These are phyloP conservation scores for Patella depressa DNA, from an alignment of 2,888 invertebrate species.

Conservation along the genomic window DNA sequence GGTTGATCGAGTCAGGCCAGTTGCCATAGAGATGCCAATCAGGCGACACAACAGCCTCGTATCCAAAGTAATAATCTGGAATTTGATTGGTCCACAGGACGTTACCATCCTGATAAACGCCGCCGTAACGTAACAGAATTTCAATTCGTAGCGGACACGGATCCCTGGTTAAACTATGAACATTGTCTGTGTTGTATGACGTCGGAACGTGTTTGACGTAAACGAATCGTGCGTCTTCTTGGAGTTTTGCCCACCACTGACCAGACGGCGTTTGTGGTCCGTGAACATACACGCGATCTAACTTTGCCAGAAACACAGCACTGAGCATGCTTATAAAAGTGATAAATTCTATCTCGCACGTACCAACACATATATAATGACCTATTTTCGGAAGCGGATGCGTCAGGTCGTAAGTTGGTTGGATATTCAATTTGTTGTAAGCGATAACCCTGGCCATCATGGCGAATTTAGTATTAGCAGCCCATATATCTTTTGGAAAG, in stretches of 20 bases:
- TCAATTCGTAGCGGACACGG: constrained; percentile 24
- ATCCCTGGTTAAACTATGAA: background rate
- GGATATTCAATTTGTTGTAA: constrained; percentile 20
- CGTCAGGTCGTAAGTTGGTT: background rate
- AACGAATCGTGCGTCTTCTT: constrained; percentile 16
- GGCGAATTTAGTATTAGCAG: constrained; percentile 16
- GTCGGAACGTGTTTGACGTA: background rate
- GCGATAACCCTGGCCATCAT: constrained; percentile 21
- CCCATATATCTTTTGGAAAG: constrained; percentile 31
- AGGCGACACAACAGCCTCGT: constrained; percentile 34
- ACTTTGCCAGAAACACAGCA: constrained; percentile 31
- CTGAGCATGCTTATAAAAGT: constrained; percentile 33
- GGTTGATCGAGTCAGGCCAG: constrained; percentile 36
- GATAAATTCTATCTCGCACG: constrained; percentile 22
- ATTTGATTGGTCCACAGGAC: constrained; percentile 33
- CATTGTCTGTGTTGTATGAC: constrained; percentile 18
- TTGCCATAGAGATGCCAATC: constrained; percentile 32
- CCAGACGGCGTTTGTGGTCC: constrained; percentile 27
- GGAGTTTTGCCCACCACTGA: constrained; percentile 30
- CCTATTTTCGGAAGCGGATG: constrained; percentile 22
- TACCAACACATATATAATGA: constrained; percentile 29
- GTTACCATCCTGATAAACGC: constrained; percentile 32
- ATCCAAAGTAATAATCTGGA: constrained; percentile 27
- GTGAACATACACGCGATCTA: constrained; percentile 32
- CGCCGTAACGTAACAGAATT: constrained; percentile 34